phyloP scores from a whole-genome alignment of 2,113 vertebrate species.

The Psittacula cyanocephala region DNA sequence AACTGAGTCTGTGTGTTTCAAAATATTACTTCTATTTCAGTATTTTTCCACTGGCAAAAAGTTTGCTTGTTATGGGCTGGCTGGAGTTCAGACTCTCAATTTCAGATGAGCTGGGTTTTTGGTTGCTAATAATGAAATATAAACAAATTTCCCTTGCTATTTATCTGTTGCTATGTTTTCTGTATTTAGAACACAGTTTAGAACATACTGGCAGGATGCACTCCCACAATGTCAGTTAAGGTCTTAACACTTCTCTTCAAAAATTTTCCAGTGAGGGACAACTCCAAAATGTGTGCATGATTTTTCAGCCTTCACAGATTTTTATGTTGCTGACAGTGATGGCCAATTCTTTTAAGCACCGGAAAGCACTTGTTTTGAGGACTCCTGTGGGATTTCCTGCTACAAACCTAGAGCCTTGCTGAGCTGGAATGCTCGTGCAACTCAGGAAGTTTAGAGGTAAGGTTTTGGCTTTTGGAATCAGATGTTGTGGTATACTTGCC shows the following conservation, averaged over 20 bases:
- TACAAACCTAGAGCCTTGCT: not conserved
- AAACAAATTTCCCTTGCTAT: constrained; percentile 29
- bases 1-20: not conserved
- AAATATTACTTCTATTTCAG: not conserved
- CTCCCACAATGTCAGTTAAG: constrained; percentile 22
- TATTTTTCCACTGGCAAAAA: constrained; percentile 27
- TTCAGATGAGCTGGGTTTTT: not conserved
- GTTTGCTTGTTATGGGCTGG: constrained; percentile 6
- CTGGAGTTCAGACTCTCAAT: not conserved
- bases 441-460: not conserved
- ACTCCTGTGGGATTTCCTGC: not conserved
- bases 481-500: not conserved
- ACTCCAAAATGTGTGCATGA: not conserved
- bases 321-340: not conserved
- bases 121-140: constrained; percentile 28
- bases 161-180: constrained; percentile 42
- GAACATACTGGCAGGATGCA: constrained; percentile 13
- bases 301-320: not conserved
- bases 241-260: not conserved
- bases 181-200: constrained; percentile 17
- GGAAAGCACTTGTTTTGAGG: not conserved
- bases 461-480: not conserved
- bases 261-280: not conserved
- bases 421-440: not conserved
- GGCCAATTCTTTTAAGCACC: not conserved